Evolutionary conservation across 1,140 invertebrate species (phyloP).

Genomic region (Sycobia sp.): DNA sequence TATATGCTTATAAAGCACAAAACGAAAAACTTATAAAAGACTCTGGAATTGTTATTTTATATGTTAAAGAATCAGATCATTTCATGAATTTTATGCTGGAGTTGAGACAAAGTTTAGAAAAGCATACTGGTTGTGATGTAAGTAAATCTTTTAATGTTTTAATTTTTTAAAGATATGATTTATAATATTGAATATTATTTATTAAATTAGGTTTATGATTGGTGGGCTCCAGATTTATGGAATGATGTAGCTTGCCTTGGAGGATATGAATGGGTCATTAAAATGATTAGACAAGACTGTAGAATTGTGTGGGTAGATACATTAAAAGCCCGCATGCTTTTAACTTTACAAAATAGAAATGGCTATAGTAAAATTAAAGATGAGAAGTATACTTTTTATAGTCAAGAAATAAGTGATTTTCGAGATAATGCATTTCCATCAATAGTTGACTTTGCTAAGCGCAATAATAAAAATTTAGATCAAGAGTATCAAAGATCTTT

Average conservation of each 20-base stretch:
- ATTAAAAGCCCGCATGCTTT: slow-evolving; percentile 35
- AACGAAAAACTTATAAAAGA: slow-evolving; percentile 21
- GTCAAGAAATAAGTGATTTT: slow-evolving; percentile 43
- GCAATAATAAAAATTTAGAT: slow-evolving; percentile 32
- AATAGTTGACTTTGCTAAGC: slow-evolving; percentile 40
- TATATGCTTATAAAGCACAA: slow-evolving; percentile 3
- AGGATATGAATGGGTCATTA: slow-evolving; percentile 44
- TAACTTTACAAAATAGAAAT: slow-evolving; percentile 23
- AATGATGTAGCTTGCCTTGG: slow-evolving; percentile 46
- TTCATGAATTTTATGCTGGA: slow-evolving; percentile 47
- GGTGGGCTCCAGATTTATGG: slow-evolving; percentile 45
- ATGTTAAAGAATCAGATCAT: slow-evolving; percentile 40
- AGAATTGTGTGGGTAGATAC: slow-evolving; percentile 48
- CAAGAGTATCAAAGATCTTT: slow-evolving; percentile 40
- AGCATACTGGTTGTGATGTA: slow-evolving; percentile 41
- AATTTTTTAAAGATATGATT: neutral
- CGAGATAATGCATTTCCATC: slow-evolving; percentile 41
- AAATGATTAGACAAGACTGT: slow-evolving; percentile 39
- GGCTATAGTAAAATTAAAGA: slow-evolving; percentile 27
- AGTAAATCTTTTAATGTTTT: slow-evolving; percentile 26
- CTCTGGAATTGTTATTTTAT: slow-evolving; percentile 44
- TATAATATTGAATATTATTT: neutral
- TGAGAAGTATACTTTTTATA: slow-evolving; percentile 13
- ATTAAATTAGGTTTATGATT: slow-evolving; percentile 44
- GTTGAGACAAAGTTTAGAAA: slow-evolving; percentile 41